phyloP scores from a whole-genome alignment of 2,113 vertebrate genomes.

The Garra rufa region DNA sequence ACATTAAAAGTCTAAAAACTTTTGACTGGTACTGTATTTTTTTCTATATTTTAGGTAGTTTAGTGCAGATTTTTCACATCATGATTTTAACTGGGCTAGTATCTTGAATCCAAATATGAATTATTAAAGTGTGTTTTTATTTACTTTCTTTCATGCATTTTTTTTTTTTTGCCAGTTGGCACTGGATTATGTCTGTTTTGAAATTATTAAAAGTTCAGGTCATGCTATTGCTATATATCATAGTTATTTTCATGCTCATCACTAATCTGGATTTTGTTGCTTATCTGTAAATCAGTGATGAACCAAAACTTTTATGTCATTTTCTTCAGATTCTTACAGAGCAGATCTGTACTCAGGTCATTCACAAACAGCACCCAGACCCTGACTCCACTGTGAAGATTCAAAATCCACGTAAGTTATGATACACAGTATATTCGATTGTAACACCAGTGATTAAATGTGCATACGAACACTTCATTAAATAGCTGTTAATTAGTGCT shows the following conservation, averaged over 20 bases:
- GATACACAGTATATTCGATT: background rate
- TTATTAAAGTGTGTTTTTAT: background rate
- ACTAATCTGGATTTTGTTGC: background rate
- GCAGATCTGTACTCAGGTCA: slow-evolving; percentile 96
- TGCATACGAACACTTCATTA: background rate
- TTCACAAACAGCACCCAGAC: slow-evolving; percentile 98
- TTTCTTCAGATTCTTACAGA: slow-evolving; percentile 90
- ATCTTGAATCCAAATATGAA: background rate
- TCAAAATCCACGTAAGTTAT: slow-evolving; percentile 95
- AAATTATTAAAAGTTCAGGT: background rate
- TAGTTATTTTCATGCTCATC: background rate
- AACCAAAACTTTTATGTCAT: slow-evolving; percentile 42
- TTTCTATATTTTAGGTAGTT: background rate
- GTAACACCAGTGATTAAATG: background rate
- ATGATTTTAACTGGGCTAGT: background rate
- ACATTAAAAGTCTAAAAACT: too few species aligned
- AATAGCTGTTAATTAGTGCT: too few species aligned
- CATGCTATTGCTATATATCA: background rate
- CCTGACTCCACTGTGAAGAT: slow-evolving; percentile 96
- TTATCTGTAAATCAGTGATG: background rate
- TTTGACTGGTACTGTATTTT: too few species aligned
- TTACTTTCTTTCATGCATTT: background rate
- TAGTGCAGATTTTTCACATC: background rate
- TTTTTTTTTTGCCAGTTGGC: background rate
- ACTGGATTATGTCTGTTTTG: background rate